phyloP scores from a whole-genome alignment of 2,797 vertebrate genomes.

The Bradypodion pumilum region DNA sequence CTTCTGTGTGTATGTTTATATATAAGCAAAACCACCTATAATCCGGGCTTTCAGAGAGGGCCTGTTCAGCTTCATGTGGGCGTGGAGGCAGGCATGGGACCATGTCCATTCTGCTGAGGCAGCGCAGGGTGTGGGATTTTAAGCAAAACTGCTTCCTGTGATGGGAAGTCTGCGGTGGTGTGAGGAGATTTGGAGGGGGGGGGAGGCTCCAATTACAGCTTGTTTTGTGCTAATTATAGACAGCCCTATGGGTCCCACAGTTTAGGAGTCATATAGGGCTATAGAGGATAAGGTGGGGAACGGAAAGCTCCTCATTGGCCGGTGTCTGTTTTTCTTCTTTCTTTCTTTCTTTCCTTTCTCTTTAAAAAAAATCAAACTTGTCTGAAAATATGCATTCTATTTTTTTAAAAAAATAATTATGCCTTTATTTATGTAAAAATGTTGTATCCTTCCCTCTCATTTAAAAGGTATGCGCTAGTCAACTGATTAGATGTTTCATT shows the following conservation, averaged over 20 bases:
- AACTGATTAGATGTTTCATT: background rate
- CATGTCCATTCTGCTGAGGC: conserved; percentile 9
- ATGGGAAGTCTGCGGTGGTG: conserved; percentile 15
- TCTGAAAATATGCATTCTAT: background rate
- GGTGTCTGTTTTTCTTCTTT: background rate
- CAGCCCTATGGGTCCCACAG: background rate
- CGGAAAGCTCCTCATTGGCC: background rate
- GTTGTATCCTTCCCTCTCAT: background rate
- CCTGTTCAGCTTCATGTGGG: conserved; percentile 4
- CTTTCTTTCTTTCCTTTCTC: background rate
- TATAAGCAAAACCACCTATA: background rate
- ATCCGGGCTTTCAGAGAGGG: conserved; percentile 6
- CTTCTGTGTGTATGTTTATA: background rate
- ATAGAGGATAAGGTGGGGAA: background rate
- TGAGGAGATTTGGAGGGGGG: too few relatives aligned
- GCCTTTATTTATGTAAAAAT: background rate
- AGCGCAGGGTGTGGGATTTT: conserved; percentile 9
- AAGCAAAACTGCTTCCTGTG: conserved; percentile 29
- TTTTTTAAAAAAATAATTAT: too few relatives aligned
- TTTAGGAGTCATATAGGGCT: background rate
- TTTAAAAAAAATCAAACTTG: background rate
- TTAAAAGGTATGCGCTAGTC: background rate
- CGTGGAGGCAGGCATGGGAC: background rate
- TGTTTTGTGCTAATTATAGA: background rate
- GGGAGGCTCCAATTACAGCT: background rate